Conservation (phyloP, 2,888 invertebrate species). For the Drosophila antonietae region DNA sequence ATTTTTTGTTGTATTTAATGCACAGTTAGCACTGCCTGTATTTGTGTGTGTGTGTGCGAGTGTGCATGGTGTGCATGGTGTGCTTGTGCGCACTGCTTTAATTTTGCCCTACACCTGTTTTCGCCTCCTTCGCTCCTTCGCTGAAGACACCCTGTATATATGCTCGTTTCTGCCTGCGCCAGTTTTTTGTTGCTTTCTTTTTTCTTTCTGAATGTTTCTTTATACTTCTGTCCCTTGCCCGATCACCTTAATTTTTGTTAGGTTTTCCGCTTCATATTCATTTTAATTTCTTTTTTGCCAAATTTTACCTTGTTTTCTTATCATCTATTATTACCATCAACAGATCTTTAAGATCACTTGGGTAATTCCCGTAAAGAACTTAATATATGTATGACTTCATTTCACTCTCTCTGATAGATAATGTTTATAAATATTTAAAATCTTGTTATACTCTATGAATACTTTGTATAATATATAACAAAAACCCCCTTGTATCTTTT, state of each 20-base stretch:
- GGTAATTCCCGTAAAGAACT: not conserved
- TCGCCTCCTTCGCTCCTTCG: conserved; percentile 26
- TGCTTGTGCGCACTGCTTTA: conserved; percentile 32
- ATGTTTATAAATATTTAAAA: not conserved
- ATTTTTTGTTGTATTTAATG: conserved; percentile 8
- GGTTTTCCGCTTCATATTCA: conserved; percentile 52
- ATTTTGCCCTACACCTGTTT: conserved; percentile 62
- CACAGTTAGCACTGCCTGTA: conserved; percentile 9
- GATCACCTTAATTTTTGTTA: conserved; percentile 67
- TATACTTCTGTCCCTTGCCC: conserved; percentile 26
- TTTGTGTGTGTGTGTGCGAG: not conserved
- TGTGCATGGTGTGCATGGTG: not conserved
- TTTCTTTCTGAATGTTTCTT: conserved; percentile 1
- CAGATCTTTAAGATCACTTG: not conserved
- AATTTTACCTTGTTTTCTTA: not conserved
- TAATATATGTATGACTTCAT: not conserved
- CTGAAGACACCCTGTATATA: conserved; percentile 61
- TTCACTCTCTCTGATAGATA: not conserved
- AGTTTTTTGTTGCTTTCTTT: conserved; percentile 1
- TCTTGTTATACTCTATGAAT: not conserved
- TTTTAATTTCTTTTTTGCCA: conserved; percentile 20
- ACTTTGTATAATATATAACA: not conserved
- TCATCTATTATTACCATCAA: not conserved
- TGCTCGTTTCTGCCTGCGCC: conserved; percentile 15
- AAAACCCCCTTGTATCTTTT: not conserved